phyloP scores from a whole-genome alignment of 2,113 vertebrate genomes.

The Pristiophorus japonicus region DNA sequence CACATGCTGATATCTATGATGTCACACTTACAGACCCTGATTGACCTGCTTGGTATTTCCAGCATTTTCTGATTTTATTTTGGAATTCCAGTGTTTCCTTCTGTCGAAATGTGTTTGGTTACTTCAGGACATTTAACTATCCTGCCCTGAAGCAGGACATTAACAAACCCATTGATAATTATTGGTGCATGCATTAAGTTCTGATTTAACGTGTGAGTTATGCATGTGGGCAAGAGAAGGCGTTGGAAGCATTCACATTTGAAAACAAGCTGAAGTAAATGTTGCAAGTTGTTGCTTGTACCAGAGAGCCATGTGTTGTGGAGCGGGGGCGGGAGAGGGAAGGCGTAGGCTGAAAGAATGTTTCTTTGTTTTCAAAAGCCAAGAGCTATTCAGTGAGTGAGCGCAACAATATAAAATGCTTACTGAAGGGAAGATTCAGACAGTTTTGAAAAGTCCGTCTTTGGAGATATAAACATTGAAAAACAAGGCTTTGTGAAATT shows the following conservation, averaged over 20 bases:
- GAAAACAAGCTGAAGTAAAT: background rate
- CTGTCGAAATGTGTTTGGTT: background rate
- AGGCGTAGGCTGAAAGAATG: background rate
- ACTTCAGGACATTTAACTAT: too few relatives aligned
- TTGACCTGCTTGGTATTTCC: too few relatives aligned
- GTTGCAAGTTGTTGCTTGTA: background rate
- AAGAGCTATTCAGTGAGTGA: background rate
- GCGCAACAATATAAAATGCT: too few relatives aligned
- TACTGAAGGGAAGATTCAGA: too few relatives aligned
- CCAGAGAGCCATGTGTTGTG: background rate
- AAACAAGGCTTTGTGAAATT: too few relatives aligned
- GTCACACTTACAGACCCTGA: too few relatives aligned
- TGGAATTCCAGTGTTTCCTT: background rate
- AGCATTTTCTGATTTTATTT: background rate
- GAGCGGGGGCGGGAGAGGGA: background rate
- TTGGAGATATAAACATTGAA: too few relatives aligned
- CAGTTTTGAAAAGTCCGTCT: too few relatives aligned
- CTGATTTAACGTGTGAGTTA: background rate
- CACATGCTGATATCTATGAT: too few relatives aligned
- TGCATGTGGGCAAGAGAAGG: background rate
- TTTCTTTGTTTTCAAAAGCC: background rate
- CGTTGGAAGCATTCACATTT: background rate
- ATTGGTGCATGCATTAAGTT: background rate
- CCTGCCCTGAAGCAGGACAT: background rate
- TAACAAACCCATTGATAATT: background rate